These are phyloP conservation scores for Hemaris fuciformis DNA, from an alignment of 2,888 invertebrate species.

Conservation along the genomic window DNA sequence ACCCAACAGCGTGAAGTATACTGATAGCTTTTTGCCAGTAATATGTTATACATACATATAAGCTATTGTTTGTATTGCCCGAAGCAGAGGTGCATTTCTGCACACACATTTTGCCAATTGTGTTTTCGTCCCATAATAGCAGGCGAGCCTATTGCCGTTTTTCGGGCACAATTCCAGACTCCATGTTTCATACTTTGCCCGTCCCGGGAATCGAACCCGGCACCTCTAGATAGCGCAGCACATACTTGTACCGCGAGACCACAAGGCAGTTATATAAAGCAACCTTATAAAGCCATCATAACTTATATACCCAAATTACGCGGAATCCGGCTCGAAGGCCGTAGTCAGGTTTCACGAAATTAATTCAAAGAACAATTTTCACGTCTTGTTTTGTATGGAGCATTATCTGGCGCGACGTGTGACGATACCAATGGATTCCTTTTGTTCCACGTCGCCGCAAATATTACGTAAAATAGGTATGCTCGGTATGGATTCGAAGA, in stretches of 20 bases:
- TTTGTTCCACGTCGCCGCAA: constrained; percentile 28
- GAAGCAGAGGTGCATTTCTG: no score
- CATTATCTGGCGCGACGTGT: neutral
- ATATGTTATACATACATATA: no score
- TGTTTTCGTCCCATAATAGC: no score
- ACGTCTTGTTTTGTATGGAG: neutral
- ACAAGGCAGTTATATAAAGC: no score
- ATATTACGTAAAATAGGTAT: constrained; percentile 48
- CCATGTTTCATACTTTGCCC: no score
- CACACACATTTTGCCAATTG: no score
- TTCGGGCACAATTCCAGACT: no score
- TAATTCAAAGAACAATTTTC: neutral
- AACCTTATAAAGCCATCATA: neutral
- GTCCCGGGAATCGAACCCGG: no score
- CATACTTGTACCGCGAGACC: no score
- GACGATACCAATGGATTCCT: neutral
- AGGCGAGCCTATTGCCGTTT: no score
- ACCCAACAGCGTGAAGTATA: neutral
- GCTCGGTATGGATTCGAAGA: constrained; percentile 21
- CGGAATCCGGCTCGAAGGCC: neutral
- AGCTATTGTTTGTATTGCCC: no score
- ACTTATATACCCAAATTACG: neutral
- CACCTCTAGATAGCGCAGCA: no score
- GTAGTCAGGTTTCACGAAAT: neutral
- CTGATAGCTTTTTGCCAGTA: neutral